These are phyloP conservation scores for Eulacestoma nigropectus DNA, from an alignment of 2,113 vertebrate species.

Conservation along the genomic window DNA sequence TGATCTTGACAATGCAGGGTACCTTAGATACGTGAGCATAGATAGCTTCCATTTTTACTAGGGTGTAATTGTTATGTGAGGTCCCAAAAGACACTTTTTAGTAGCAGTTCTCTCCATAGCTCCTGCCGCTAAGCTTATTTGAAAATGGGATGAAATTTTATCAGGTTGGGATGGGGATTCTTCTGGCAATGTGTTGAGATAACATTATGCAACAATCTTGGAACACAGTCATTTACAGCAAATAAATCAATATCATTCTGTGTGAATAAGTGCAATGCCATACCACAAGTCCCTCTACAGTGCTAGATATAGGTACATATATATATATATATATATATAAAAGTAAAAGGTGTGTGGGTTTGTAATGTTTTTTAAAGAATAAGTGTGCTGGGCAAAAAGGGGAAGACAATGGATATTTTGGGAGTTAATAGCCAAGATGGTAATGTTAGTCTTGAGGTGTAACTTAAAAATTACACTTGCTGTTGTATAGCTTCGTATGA, in stretches of 20 bases:
- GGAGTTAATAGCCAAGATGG: background rate
- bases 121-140: background rate
- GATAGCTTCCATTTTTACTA: background rate
- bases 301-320: background rate
- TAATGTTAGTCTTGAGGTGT: background rate
- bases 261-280: background rate
- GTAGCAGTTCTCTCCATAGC: background rate
- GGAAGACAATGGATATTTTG: background rate
- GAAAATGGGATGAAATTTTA: background rate
- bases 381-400: background rate
- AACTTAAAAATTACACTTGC: background rate
- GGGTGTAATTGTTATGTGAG: background rate
- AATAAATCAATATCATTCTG: background rate
- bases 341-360: background rate
- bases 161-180: background rate
- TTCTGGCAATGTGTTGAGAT: background rate
- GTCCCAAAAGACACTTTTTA: background rate
- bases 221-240: background rate
- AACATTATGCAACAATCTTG: background rate
- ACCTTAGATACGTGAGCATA: background rate
- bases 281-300: background rate
- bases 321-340: too few species aligned
- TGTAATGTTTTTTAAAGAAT: background rate
- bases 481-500: background rate
- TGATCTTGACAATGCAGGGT: accelerated